These are phyloP conservation scores for Solenodon paradoxus DNA, from an alignment of 2,113 vertebrate species.

Conservation along the genomic window DNA sequence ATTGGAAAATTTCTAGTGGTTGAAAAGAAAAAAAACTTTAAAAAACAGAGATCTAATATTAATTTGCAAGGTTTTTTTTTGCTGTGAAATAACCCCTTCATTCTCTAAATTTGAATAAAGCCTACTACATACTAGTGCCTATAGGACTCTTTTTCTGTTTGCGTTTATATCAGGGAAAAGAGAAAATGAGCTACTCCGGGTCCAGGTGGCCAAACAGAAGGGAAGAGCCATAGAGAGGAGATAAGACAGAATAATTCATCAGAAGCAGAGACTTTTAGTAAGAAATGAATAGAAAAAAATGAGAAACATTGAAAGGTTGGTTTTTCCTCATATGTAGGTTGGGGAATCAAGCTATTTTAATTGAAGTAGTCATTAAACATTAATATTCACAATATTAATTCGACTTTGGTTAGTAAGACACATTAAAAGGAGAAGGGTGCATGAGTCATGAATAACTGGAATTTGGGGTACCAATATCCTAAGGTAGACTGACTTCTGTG, in stretches of 20 bases:
- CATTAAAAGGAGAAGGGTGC: background rate
- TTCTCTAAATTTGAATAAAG: background rate
- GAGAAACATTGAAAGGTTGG: background rate
- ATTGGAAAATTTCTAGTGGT: background rate
- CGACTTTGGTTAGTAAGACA: background rate
- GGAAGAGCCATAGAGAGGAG: background rate
- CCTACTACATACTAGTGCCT: background rate
- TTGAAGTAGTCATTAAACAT: background rate
- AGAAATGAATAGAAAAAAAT: background rate
- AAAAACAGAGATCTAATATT: background rate
- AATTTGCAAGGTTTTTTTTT: background rate
- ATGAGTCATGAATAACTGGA: background rate
- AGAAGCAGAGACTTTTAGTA: background rate
- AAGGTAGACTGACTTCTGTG: background rate
- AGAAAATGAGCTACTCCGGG: background rate
- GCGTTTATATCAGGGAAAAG: background rate
- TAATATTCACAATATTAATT: background rate
- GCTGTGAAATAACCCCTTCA: background rate
- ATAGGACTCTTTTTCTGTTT: background rate
- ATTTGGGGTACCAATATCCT: background rate
- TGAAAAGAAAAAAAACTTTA: background rate
- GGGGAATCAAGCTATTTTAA: background rate
- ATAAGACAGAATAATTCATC: background rate
- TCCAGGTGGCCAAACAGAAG: background rate
- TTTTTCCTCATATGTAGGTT: background rate